phyloP scores from a whole-genome alignment of 2,113 vertebrate genomes.

The Nesoenas mayeri region DNA sequence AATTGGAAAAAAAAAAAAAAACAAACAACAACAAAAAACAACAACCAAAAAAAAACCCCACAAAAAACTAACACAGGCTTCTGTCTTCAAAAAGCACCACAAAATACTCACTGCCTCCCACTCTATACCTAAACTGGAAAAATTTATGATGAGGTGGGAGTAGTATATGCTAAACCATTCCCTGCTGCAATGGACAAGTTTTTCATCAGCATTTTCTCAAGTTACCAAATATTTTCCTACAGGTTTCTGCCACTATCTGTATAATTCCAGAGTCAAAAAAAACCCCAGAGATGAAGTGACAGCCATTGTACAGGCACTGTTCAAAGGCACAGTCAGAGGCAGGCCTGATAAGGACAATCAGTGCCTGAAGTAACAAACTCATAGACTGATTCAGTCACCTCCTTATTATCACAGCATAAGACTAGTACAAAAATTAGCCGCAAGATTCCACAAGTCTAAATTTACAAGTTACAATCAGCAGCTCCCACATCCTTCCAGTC shows the following conservation, averaged over 20 bases:
- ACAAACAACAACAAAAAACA: background rate
- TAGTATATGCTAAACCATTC: background rate
- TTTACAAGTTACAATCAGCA: background rate
- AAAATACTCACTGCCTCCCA: background rate
- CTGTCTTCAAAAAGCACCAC: background rate
- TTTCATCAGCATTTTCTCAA: background rate
- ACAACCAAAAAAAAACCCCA: no score
- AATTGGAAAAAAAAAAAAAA: background rate
- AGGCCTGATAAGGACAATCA: background rate
- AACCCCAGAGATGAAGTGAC: background rate
- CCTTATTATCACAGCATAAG: background rate
- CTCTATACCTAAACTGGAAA: background rate
- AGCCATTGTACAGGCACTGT: background rate
- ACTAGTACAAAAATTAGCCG: background rate
- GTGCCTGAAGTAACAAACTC: background rate
- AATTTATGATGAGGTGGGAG: background rate
- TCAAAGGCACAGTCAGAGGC: background rate
- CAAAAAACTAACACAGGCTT: background rate
- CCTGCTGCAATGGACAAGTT: background rate
- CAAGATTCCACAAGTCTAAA: background rate
- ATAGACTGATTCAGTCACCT: background rate
- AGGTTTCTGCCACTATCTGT: background rate
- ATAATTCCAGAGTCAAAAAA: background rate
- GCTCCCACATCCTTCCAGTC: rapidly evolving
- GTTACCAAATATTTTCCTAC: background rate